Evolutionary conservation across 2,113 vertebrate species (phyloP).

Genomic region (Rostratula benghalensis): DNA sequence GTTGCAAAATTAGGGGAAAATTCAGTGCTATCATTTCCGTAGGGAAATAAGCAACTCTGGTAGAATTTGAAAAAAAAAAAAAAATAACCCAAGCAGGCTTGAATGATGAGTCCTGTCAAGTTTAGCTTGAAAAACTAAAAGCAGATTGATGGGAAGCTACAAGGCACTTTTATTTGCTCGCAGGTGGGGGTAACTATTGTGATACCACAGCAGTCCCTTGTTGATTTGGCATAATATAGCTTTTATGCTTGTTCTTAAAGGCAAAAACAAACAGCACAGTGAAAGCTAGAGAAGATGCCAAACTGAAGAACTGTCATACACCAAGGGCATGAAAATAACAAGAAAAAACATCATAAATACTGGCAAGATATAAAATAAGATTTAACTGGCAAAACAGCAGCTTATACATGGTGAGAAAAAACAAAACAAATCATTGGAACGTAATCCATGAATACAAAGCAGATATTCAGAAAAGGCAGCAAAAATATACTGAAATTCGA

Average conservation of each 20-base stretch:
- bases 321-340: not conserved
- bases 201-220: not conserved
- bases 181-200: not conserved
- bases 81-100: not conserved
- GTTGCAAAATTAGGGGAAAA: not conserved
- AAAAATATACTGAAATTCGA: not conserved
- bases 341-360: not conserved
- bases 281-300: not conserved
- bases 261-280: not conserved
- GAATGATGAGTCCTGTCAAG: not conserved
- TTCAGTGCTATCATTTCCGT: not conserved
- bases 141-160: not conserved
- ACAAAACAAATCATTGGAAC: not conserved
- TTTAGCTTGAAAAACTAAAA: conserved; percentile 1
- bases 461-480: not conserved
- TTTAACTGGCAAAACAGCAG: not conserved
- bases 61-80: not conserved
- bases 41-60: not conserved
- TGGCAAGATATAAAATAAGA: not conserved
- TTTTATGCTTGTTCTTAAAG: not conserved
- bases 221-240: not conserved
- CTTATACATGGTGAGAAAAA: not conserved
- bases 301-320: not conserved
- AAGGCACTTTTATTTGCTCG: not conserved
- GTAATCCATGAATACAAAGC: not conserved